These are phyloP conservation scores for Diarsia dahlii DNA, from an alignment of 2,888 invertebrate genomes.

Conservation along the genomic window DNA sequence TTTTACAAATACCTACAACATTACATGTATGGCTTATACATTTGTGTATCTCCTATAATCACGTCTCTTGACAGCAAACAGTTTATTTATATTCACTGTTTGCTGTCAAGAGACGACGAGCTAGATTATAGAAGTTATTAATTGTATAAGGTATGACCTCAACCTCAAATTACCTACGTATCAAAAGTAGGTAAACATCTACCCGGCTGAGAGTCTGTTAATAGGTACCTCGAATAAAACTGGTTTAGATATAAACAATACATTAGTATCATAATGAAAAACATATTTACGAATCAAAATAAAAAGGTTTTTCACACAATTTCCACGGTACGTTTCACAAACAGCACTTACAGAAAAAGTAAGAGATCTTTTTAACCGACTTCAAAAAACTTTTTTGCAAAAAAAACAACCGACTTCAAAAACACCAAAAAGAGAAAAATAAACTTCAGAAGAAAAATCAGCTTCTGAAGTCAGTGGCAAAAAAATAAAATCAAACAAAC, in stretches of 20 bases:
- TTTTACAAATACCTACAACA: not conserved
- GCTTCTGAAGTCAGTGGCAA: no score
- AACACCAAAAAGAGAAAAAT: no score
- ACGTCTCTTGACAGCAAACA: no score
- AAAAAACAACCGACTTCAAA: no score
- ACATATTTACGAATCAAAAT: not conserved
- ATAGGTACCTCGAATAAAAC: constrained; percentile 28
- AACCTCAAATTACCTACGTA: constrained; percentile 41
- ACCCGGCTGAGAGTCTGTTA: not conserved
- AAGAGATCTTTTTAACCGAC: not conserved
- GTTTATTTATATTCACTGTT: no score
- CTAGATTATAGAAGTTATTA: constrained; percentile 8
- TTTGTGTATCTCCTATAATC: no score
- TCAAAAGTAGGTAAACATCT: constrained; percentile 10
- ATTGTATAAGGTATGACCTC: constrained; percentile 19
- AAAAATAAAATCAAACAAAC: no score
- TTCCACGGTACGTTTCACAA: not conserved
- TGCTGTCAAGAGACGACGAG: no score
- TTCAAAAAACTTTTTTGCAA: no score
- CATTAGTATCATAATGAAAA: not conserved
- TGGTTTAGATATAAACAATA: constrained; percentile 21
- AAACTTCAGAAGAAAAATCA: no score
- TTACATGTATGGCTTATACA: not conserved
- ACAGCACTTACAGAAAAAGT: not conserved
- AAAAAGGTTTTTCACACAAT: not conserved